Conservation (phyloP, 2,797 vertebrate species). For the Dryobates pubescens region DNA sequence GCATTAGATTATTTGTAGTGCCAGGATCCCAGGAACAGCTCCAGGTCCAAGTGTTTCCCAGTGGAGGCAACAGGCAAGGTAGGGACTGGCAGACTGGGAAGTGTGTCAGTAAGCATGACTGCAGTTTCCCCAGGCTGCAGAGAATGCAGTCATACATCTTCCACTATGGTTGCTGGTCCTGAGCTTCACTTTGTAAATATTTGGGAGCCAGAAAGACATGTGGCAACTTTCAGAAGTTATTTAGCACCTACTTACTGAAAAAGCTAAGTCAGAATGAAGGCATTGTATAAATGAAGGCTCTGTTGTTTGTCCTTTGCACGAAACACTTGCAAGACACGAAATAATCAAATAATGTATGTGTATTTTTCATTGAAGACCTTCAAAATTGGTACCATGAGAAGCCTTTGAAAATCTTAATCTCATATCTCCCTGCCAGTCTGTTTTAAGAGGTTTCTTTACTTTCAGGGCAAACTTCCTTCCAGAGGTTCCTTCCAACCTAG, state of each 20-base stretch:
- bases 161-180: background rate
- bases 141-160: background rate
- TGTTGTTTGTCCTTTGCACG: background rate
- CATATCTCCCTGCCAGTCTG: background rate
- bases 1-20: background rate
- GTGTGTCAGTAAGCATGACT: background rate
- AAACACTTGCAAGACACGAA: background rate
- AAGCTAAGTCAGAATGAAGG: background rate
- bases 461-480: background rate
- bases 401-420: background rate
- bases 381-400: background rate
- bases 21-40: background rate
- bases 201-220: background rate
- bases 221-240: background rate
- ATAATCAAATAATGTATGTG: background rate
- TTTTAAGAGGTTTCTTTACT: background rate
- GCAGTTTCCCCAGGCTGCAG: background rate
- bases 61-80: background rate
- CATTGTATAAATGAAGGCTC: background rate
- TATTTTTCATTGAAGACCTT: background rate
- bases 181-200: background rate
- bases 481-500: background rate
- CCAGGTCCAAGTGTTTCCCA: background rate
- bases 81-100: background rate
- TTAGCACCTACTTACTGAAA: background rate